Base-by-base conservation (phyloP, 1,140 invertebrate genomes). In the Hyposmocoma kahamanoa region DNA sequence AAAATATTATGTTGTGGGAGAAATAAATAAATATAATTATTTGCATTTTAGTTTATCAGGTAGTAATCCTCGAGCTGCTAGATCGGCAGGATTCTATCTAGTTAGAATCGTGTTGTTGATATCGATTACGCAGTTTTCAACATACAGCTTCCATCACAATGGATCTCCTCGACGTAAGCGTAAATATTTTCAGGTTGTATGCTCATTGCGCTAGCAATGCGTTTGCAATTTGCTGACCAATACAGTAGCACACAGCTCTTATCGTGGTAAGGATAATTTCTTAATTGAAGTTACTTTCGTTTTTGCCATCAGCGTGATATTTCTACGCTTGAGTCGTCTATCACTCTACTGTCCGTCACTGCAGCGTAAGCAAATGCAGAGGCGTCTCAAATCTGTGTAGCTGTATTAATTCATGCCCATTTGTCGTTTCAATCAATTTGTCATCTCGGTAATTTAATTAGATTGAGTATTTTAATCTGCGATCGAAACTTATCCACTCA, bases 341-440 rank as follows among this genome's bases (percentile, higher is more conserved):
- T 28, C 2, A 32, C 28, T 30, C 18, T 18, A 17, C n/a, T 10
- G 11, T 22, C 13, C 28, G 11, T 32, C 15, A 30, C 17, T 28
- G 68, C 61, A 0, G 53, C 55, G 39, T 67, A 70, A 15, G 61
- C 57, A 19, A 22, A 22, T n/a, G 24, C 24, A 6, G 59, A 65
- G 0, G 68, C 60, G 51, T 76, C 72, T 2, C 38, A 56, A 74
- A 77, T 38, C 36, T 18, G 19, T 38, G 36, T 17, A 38, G 36
- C 15, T 38, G n/a, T 38, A 38, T 15, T 3, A 18, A 1, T 3
- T n/a, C 1, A 9, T 15, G 17, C 34, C 19, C 20, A 24, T 6
- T n/a, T 3, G 3, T 9, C 3, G 17, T 18, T 9, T 38, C 3
- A 18, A 38, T 38, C 36, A n/a, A n/a, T n/a, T n/a, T n/a, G n/a